A percentile compares a stretch with the other conserved stretches of the same genome.
Conservation (phyloP, 2,797 vertebrate species). For the Jordanella pulchra region DNA sequence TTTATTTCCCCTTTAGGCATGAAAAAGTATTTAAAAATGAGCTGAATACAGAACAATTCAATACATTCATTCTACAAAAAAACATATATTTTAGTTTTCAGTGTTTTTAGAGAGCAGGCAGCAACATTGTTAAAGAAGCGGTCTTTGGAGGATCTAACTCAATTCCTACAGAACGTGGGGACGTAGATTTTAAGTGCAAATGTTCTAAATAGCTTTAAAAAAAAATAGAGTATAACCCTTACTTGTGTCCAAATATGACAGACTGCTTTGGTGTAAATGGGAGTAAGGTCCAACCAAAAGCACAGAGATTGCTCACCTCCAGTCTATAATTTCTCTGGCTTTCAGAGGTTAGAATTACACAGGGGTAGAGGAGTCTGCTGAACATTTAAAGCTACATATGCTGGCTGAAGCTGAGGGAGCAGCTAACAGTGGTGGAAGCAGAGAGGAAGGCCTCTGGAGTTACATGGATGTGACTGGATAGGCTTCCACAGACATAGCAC, state of each 20-base stretch:
- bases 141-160: neutral
- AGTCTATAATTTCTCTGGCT: constrained; percentile 19
- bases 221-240: neutral
- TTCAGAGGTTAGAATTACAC: constrained; percentile 8
- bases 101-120: neutral
- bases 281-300: neutral
- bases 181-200: neutral
- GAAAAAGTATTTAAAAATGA: no score
- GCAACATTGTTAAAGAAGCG: neutral
- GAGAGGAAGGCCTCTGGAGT: constrained; percentile 30
- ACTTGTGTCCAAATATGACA: neutral
- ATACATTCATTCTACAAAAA: neutral
- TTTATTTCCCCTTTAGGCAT: no score
- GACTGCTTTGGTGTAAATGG: neutral
- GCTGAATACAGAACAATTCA: neutral
- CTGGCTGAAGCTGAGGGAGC: constrained; percentile 14
- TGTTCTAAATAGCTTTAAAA: neutral
- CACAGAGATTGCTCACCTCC: constrained; percentile 4
- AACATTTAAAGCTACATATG: constrained; percentile 12
- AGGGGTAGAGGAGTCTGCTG: neutral
- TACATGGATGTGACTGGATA: constrained; percentile 41
- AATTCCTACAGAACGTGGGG: neutral
- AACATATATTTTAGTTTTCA: no score
- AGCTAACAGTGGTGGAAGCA: constrained; percentile 15
- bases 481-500: constrained; percentile 52